A percentile compares a stretch with the other conserved stretches of the same genome.
These are phyloP conservation scores for Rhyacichthys aspro DNA, from an alignment of 2,797 vertebrate species.

Conservation along the genomic window DNA sequence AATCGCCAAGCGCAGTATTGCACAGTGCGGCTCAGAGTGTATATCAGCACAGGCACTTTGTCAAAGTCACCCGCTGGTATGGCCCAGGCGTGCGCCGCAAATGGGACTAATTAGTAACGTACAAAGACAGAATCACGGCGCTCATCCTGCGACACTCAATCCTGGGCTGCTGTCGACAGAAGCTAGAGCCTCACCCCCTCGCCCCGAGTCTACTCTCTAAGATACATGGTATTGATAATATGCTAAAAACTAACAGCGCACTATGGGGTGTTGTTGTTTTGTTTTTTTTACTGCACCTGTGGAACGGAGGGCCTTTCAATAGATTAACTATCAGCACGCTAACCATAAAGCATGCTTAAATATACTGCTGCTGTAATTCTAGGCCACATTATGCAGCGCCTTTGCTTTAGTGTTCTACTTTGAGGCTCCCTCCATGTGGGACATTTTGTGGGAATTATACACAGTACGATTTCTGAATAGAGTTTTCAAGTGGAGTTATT, in stretches of 20 bases:
- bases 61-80: slow-evolving; percentile 72
- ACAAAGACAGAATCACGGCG: slow-evolving; percentile 57
- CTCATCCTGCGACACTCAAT: slow-evolving; percentile 56
- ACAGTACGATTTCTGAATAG: neutral
- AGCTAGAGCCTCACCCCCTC: slow-evolving; percentile 7
- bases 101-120: slow-evolving; percentile 77
- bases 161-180: slow-evolving; percentile 29
- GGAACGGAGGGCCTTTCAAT: slow-evolving; percentile 7
- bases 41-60: slow-evolving; percentile 64
- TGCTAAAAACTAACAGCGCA: slow-evolving; percentile 53
- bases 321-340: slow-evolving; percentile 1
- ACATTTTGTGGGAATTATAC: too few relatives aligned
- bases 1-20: slow-evolving; percentile 63
- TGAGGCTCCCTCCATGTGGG: neutral
- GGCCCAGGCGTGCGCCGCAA: slow-evolving; percentile 64
- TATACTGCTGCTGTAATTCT: neutral
- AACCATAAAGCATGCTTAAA: slow-evolving; percentile 1
- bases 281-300: slow-evolving; percentile 5
- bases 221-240: slow-evolving; percentile 47
- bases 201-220: slow-evolving; percentile 16
- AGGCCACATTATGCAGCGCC: neutral
- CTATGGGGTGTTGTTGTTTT: too few relatives aligned
- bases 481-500: neutral
- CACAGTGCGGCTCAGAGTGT: slow-evolving; percentile 62
- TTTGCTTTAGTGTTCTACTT: too few relatives aligned